phyloP scores from a whole-genome alignment of 2,113 vertebrate genomes.

The Sander vitreus region DNA sequence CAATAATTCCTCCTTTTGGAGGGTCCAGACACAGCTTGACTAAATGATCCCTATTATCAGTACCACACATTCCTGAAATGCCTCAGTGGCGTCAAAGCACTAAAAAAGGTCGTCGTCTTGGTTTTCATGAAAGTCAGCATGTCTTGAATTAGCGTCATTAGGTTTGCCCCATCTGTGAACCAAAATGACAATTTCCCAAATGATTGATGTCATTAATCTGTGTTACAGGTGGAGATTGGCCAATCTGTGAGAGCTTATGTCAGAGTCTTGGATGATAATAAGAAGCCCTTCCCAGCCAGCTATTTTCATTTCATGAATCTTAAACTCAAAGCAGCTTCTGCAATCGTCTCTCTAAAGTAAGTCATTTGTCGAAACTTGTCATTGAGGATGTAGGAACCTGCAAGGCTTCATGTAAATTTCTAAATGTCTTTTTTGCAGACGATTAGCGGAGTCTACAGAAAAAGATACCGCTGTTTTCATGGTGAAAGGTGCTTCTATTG shows the following conservation, averaged over 20 bases:
- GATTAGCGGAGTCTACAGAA: slow-evolving; percentile 86
- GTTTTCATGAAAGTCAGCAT: slow-evolving; percentile 7
- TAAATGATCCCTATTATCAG: slow-evolving; percentile 42
- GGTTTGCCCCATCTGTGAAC: slow-evolving; percentile 33
- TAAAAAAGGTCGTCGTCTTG: slow-evolving; percentile 19
- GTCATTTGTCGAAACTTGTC: slow-evolving; percentile 47
- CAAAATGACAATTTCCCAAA: slow-evolving; percentile 19
- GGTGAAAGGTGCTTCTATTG: slow-evolving; percentile 88
- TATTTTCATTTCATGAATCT: slow-evolving; percentile 93
- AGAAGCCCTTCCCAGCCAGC: slow-evolving; percentile 91
- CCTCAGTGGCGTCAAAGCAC: not conserved
- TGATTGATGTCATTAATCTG: slow-evolving; percentile 34
- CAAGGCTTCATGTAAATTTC: slow-evolving; percentile 9
- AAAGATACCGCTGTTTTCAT: slow-evolving; percentile 88
- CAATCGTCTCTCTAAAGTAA: slow-evolving; percentile 92
- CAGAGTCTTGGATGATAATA: slow-evolving; percentile 91
- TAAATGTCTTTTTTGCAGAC: slow-evolving; percentile 70
- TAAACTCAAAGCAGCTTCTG: slow-evolving; percentile 89
- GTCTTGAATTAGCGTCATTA: slow-evolving; percentile 31
- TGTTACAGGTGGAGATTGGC: slow-evolving; percentile 94
- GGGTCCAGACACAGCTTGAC: slow-evolving; percentile 3
- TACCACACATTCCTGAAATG: slow-evolving; percentile 38
- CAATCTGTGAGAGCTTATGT: slow-evolving; percentile 92
- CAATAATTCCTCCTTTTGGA: slow-evolving; percentile 8
- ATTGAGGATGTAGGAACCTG: not conserved